These are phyloP conservation scores for Microcebus murinus DNA, from an alignment of 2,113 vertebrate genomes.

Conservation along the genomic window DNA sequence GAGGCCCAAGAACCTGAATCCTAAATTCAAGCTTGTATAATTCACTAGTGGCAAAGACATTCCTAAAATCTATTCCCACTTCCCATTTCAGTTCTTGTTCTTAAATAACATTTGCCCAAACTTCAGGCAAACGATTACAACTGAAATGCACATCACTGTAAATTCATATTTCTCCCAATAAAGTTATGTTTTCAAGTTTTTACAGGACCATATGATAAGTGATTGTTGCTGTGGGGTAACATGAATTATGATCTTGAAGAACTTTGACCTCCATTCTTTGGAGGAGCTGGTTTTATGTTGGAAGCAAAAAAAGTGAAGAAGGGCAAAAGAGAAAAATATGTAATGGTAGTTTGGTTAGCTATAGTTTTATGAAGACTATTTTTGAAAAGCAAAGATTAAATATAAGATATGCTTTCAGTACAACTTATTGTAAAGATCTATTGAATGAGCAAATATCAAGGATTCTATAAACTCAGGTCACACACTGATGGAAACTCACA, in stretches of 20 bases:
- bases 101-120: neutral
- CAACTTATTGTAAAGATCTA: constrained; percentile 64
- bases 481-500: constrained; percentile 28
- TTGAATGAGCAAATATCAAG: constrained; percentile 57
- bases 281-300: neutral
- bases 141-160: neutral
- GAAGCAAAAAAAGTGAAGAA: neutral
- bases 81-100: neutral
- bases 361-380: constrained; percentile 28
- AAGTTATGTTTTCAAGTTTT: neutral
- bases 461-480: constrained; percentile 46
- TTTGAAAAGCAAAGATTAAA: constrained; percentile 60
- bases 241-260: neutral
- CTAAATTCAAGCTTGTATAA: neutral
- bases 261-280: neutral
- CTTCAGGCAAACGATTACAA: neutral
- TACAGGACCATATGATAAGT: neutral
- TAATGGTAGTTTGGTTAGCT: neutral
- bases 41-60: neutral
- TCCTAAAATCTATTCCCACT: neutral
- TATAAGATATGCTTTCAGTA: constrained; percentile 18
- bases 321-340: neutral
- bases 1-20: neutral
- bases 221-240: neutral
- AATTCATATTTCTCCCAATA: neutral